Conservation (phyloP, 2,797 vertebrate genomes). For the Benthosema pterotum region DNA sequence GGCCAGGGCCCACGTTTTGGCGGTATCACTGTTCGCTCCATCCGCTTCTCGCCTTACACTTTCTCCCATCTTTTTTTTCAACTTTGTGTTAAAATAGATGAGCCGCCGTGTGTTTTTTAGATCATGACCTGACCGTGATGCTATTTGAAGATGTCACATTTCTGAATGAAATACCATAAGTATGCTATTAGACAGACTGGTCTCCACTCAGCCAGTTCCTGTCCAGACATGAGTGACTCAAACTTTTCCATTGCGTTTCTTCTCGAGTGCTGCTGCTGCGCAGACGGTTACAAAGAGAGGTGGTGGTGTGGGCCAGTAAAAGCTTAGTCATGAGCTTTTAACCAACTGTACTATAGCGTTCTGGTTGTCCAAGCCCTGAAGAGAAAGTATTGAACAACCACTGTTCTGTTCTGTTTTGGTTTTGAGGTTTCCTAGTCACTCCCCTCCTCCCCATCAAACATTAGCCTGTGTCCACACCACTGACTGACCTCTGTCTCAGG, state of each 20-base stretch:
- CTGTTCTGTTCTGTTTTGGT: constrained; percentile 68
- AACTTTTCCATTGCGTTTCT: constrained; percentile 74
- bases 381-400: constrained; percentile 47
- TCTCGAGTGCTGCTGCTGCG: constrained; percentile 30
- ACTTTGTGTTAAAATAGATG: constrained; percentile 37
- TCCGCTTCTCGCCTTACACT: constrained; percentile 45
- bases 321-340: constrained; percentile 74
- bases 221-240: constrained; percentile 79
- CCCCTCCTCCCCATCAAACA: constrained; percentile 3
- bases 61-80: constrained; percentile 14
- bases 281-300: constrained; percentile 64
- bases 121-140: constrained; percentile 29
- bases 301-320: constrained; percentile 61
- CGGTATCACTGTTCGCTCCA: constrained; percentile 14
- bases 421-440: constrained; percentile 58
- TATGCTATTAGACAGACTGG: constrained; percentile 60
- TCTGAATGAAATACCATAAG: constrained; percentile 67
- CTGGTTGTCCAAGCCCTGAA: constrained; percentile 57
- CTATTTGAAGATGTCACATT: constrained; percentile 62
- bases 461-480: constrained; percentile 33
- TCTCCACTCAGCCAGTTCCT: constrained; percentile 71
- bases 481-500: constrained; percentile 64
- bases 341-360: constrained; percentile 55
- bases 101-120: constrained; percentile 32
- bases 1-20: constrained; percentile 18